Percentiles rank a stretch among this genome's conserved stretches.
These are phyloP conservation scores for Xerus inauris DNA, from an alignment of 2,113 vertebrate genomes.

Conservation along the genomic window DNA sequence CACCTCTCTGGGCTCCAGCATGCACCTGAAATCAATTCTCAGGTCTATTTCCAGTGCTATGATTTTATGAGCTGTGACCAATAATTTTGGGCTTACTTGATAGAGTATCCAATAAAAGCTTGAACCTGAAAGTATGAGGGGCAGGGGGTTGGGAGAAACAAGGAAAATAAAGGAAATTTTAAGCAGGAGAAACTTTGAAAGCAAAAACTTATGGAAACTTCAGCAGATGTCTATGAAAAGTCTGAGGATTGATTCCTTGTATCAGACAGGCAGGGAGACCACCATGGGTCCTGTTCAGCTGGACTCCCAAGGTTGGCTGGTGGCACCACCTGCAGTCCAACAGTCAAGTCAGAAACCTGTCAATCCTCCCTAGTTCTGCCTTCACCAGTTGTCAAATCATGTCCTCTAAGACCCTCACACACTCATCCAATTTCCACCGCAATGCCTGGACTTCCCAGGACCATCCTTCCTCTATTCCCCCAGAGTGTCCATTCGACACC, in stretches of 20 bases:
- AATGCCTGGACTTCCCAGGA: background rate
- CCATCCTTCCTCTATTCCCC: background rate
- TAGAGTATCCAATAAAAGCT: background rate
- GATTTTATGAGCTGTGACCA: background rate
- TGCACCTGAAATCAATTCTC: background rate
- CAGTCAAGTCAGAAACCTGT: background rate
- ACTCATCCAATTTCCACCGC: background rate
- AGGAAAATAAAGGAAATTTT: background rate
- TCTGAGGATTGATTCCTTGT: accelerated
- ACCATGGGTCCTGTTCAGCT: background rate
- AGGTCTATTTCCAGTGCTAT: background rate
- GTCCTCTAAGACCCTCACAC: background rate
- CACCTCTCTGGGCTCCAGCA: background rate
- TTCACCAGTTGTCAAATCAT: background rate
- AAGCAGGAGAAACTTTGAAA: background rate
- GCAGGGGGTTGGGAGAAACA: background rate
- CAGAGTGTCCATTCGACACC: background rate
- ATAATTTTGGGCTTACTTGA: background rate
- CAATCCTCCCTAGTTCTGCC: background rate
- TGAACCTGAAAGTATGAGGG: background rate
- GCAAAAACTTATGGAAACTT: background rate
- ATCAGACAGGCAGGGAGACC: no score
- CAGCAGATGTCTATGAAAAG: background rate
- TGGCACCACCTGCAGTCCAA: background rate
- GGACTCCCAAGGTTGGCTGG: background rate